Evolutionary conservation across 1,140 invertebrate genomes (phyloP), one percentile per base, ranked within the genome.

Genomic region (Heliconius nattereri): DNA sequence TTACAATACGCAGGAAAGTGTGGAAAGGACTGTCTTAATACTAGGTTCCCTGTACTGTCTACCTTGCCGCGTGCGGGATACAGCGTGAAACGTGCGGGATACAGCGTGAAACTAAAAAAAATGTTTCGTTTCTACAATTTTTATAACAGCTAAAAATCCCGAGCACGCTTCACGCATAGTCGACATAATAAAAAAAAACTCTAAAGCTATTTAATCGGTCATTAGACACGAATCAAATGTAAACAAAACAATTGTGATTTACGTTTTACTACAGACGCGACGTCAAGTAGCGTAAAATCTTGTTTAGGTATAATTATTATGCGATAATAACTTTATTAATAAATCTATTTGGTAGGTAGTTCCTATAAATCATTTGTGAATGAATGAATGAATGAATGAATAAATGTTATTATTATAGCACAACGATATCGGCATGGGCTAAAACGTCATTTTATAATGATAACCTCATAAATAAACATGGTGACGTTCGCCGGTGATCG

Each of bases 361-460:
- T 86, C 86, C 87, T 88, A 91, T 92, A 91, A 92, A 93, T 92
- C 90, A 91, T 87, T 92, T 89, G 90, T 92, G 89, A 90, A 91
- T 91, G 87, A 87, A 89, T 91, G 89, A 88, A 13, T 13, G 40
- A 1, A 16, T 91, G 87, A 88, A 90, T 91, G 13, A 16, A 45
- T 40, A 40, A 40, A 89, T 91, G 89, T 90, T 94, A 90, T 92
- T 92, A 93, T 89, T 91, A 91, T 85, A 45, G 40, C 40, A 85
- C 88, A 90, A 91, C 87, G 92, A 92, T 94, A 94, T 92, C 90
- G 84, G 85, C 89, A 89, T 89, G 89, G 86, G 87, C 86, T 90
- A 88, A 79, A 90, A 94, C 91, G 91, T 94, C 91, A 93, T 89
- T 93, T 93, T 89, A 92, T 93, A 92, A 94, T 94, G 91, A 92